Evolutionary conservation across 2,888 invertebrate species (phyloP).

Genomic region (Lycophotia porphyrea): DNA sequence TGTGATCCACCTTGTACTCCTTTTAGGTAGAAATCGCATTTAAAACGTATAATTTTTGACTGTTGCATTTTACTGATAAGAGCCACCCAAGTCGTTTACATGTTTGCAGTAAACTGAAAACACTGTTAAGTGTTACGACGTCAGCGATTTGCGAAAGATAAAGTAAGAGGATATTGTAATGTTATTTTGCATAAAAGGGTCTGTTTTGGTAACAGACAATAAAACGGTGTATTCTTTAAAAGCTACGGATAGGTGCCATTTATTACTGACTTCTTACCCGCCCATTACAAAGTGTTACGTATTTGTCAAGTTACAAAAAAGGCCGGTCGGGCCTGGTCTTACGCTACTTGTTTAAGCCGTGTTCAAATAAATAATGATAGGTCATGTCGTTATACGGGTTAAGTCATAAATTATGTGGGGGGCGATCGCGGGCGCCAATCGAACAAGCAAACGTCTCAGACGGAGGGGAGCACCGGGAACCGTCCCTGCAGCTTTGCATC

Average conservation of each 20-base stretch:
- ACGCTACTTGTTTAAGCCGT: constrained; percentile 63
- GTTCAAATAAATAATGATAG: constrained; percentile 81
- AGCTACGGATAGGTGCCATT: constrained; percentile 44
- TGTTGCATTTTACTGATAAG: constrained; percentile 42
- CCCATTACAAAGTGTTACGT: constrained; percentile 40
- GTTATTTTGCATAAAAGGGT: constrained; percentile 35
- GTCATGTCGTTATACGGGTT: constrained; percentile 79
- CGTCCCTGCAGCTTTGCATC: constrained; percentile 68
- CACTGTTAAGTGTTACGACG: constrained; percentile 33
- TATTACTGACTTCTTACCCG: constrained; percentile 21
- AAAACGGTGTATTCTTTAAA: constrained; percentile 30
- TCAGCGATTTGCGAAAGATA: constrained; percentile 35
- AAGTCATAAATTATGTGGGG: constrained; percentile 80
- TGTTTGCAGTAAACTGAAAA: constrained; percentile 42
- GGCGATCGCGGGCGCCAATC: constrained; percentile 77
- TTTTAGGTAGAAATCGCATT: constrained; percentile 16
- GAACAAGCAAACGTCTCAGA: constrained; percentile 74
- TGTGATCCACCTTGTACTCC: constrained; percentile 27
- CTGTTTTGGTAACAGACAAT: constrained; percentile 27
- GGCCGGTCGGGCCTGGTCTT: constrained; percentile 39
- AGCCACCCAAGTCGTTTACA: constrained; percentile 52
- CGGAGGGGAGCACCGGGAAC: constrained; percentile 72
- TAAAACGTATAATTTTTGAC: constrained; percentile 25
- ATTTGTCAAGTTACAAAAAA: constrained; percentile 55
- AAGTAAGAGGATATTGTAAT: constrained; percentile 31